Percentiles rank a stretch among this genome's conserved stretches.
These are phyloP conservation scores for Pterostichus madidus DNA, from an alignment of 2,888 invertebrate species.

Conservation along the genomic window DNA sequence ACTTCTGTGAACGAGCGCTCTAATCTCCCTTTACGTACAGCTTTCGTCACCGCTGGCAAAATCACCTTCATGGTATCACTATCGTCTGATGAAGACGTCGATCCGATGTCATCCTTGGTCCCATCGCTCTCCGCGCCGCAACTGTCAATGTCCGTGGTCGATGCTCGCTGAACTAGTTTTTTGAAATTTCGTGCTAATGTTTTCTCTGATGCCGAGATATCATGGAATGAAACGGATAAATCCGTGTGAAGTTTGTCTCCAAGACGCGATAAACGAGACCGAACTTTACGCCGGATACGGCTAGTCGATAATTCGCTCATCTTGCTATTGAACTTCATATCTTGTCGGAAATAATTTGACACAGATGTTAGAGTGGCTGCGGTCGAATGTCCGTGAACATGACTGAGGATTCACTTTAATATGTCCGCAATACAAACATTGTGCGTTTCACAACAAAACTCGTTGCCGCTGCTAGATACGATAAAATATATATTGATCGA, in stretches of 20 bases:
- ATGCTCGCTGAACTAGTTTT: slow-evolving; percentile 64
- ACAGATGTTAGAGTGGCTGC: neutral
- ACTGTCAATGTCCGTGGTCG: slow-evolving; percentile 67
- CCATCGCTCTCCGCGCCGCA: slow-evolving; percentile 34
- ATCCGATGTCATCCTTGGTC: neutral
- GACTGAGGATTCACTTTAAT: slow-evolving; percentile 1
- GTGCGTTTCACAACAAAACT: neutral
- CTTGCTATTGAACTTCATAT: slow-evolving; percentile 66
- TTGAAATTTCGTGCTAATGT: slow-evolving; percentile 42
- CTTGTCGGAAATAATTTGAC: neutral
- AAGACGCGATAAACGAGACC: slow-evolving; percentile 59
- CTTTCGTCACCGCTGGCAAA: slow-evolving; percentile 23
- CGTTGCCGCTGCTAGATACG: neutral
- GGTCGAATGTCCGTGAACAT: slow-evolving; percentile 2
- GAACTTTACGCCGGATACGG: slow-evolving; percentile 70
- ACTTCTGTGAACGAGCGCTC: slow-evolving; percentile 66
- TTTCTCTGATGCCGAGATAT: slow-evolving; percentile 61
- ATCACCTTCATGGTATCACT: slow-evolving; percentile 58
- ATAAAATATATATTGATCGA: neutral
- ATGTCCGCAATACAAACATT: slow-evolving; percentile 21
- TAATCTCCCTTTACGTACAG: slow-evolving; percentile 1
- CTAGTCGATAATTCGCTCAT: slow-evolving; percentile 70
- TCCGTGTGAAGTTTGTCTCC: slow-evolving; percentile 62
- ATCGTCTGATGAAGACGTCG: slow-evolving; percentile 37
- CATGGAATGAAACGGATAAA: slow-evolving; percentile 67